A percentile compares a stretch with the other conserved stretches of the same genome.
Conservation (phyloP, 2,797 vertebrate genomes). For the Gephyroberyx darwinii region DNA sequence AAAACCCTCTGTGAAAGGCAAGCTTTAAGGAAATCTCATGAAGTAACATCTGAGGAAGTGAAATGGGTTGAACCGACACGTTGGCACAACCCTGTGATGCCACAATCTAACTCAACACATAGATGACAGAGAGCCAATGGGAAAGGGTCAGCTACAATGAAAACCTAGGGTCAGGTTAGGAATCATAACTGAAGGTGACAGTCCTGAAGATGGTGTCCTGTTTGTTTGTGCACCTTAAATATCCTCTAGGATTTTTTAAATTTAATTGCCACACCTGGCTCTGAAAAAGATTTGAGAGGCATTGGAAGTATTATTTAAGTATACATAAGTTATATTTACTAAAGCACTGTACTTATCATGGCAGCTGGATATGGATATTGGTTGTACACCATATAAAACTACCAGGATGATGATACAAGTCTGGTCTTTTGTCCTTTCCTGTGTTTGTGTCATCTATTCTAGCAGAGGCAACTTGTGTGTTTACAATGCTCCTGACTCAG, state of each 20-base stretch:
- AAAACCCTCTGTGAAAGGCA: conserved; percentile 3
- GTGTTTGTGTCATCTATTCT: conserved; percentile 2
- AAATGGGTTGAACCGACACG: neutral
- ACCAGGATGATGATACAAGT: conserved; percentile 48
- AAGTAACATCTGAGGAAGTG: neutral
- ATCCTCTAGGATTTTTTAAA: conserved; percentile 26
- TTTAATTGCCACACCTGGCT: conserved; percentile 37
- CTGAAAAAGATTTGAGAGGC: neutral
- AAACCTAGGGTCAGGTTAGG: neutral
- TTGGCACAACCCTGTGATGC: neutral
- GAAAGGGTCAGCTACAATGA: conserved; percentile 32
- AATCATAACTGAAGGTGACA: conserved; percentile 23
- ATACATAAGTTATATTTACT: neutral
- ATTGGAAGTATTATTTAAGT: conserved; percentile 41
- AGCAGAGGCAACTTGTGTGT: neutral
- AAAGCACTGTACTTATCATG: conserved; percentile 48
- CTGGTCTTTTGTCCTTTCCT: conserved; percentile 33
- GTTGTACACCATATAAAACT: conserved; percentile 74
- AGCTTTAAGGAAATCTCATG: neutral
- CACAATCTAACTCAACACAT: conserved; percentile 14
- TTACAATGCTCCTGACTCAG: conserved; percentile 18
- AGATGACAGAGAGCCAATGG: conserved; percentile 51
- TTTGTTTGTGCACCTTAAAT: conserved; percentile 33
- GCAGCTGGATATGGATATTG: conserved; percentile 64
- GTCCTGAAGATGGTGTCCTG: conserved; percentile 18